Conservation (phyloP, 1,140 invertebrate genomes). For the Anagrus nilaparvatae region DNA sequence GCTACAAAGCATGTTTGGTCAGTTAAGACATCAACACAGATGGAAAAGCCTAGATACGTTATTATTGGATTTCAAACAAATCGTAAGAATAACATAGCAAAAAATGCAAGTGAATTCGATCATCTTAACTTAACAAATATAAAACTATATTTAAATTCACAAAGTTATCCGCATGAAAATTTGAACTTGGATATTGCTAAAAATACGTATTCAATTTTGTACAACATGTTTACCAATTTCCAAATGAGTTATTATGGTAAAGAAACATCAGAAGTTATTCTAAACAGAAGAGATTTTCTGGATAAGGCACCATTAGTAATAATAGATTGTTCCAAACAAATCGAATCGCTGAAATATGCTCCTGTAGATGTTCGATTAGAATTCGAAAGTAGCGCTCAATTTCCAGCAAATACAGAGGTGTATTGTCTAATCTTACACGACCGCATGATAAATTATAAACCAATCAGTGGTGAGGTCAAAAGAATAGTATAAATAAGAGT, state of each 20-base stretch:
- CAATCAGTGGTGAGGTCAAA: too few relatives aligned
- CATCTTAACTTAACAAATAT: conserved; percentile 17
- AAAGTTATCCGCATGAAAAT: conserved; percentile 26
- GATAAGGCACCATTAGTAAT: too few relatives aligned
- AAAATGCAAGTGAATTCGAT: conserved; percentile 9
- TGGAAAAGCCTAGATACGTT: conserved; percentile 25
- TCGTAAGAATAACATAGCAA: conserved; percentile 1
- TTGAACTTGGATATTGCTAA: conserved; percentile 22
- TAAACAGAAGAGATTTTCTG: too few relatives aligned
- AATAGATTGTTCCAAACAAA: too few relatives aligned
- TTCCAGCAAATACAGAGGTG: too few relatives aligned
- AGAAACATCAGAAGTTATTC: too few relatives aligned
- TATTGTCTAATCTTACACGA: too few relatives aligned
- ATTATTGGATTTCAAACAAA: conserved; percentile 21
- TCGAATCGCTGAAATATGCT: too few relatives aligned
- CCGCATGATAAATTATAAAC: too few relatives aligned
- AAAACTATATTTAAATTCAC: conserved; percentile 27
- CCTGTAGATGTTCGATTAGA: too few relatives aligned
- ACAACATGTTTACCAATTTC: conserved; percentile 26
- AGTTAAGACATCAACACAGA: conserved; percentile 20
- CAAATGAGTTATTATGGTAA: conserved; percentile 24
- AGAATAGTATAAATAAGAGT: too few relatives aligned
- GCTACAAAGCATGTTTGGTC: conserved; percentile 21
- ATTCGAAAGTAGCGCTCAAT: too few relatives aligned
- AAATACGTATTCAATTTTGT: conserved; percentile 22